Evolutionary conservation across 2,113 vertebrate species (phyloP), one percentile per base, ranked within the genome.

Genomic region (Nansenia antarctica): DNA sequence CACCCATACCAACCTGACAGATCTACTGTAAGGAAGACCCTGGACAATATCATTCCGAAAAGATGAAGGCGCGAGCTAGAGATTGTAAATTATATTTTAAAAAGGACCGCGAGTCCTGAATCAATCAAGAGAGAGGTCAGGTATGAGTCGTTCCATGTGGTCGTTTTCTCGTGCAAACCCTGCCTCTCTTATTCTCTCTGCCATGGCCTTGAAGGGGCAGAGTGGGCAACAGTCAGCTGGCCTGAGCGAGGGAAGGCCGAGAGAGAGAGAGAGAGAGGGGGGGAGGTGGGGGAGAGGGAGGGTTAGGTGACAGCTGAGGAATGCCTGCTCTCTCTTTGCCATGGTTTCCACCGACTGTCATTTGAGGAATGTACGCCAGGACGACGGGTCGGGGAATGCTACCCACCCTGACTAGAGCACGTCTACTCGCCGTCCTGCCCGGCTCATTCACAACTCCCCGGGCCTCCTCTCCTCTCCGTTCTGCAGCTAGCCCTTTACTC

Each of bases 301-400:
- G 82, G 85, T 73, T 86, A 92, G 86, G 78, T 93, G 92, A 94
- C 93, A 95, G 93, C 93, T 95, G 93, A 94, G 91, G 91, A 95
- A 95, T 93, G 93, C 84, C 86, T 91, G 81, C 77, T 66, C 77
- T 37, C 78, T 88, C 87, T 89, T 93, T 87, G 87, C 88, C 90
- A 91, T 71, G 88, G 89, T 95, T 96, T 94, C 93, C 89, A 94
- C 22, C 77, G 78, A 90, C 85, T 90, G 90, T 90, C 92, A 95
- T 92, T 90, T 87, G 85, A 94, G 89, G 94, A 95, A 97, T 94
- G 93, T 83, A 80, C 62, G 85, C 83, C 71, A 88, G 89, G 90
- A 91, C 87, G 88, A 90, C 92, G 81, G 75, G 91, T 87, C 49
- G 61, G 81, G 91, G 93, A 96, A 95, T 92, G 92, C 65, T 90